Percentiles rank a stretch among this genome's conserved stretches.
phyloP scores from a whole-genome alignment of 2,888 invertebrate species.

The Nymphalis c-album region DNA sequence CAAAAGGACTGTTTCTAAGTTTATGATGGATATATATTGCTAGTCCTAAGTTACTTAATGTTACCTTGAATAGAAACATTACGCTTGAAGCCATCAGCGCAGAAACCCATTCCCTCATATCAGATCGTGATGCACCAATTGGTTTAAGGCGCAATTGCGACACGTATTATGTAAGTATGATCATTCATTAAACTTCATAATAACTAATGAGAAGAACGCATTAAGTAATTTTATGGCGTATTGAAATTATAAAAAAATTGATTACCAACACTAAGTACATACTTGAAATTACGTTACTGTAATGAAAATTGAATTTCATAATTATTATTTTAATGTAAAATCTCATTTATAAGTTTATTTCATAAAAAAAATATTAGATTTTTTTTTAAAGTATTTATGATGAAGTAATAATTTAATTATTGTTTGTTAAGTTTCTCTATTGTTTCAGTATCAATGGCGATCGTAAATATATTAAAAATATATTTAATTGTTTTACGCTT shows the following conservation, averaged over 20 bases:
- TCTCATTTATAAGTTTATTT: no score
- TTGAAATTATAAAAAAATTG: slow-evolving; percentile 1
- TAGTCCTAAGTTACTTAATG: slow-evolving; percentile 1
- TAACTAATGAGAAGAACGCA: background rate
- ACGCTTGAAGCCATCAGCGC: slow-evolving; percentile 35
- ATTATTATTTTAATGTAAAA: background rate
- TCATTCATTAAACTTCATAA: slow-evolving; percentile 8
- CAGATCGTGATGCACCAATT: slow-evolving; percentile 72
- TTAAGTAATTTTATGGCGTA: slow-evolving; percentile 1
- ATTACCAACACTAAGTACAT: background rate
- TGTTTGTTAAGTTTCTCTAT: no score
- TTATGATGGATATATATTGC: slow-evolving; percentile 1
- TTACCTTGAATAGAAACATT: slow-evolving; percentile 39
- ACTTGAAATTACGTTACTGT: background rate
- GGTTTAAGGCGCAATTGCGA: slow-evolving; percentile 45
- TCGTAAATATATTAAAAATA: no score
- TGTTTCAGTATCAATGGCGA: no score
- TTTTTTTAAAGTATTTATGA: no score
- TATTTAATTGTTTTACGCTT: no score
- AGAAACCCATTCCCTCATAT: slow-evolving; percentile 45
- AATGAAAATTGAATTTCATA: background rate
- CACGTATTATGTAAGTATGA: slow-evolving; percentile 20
- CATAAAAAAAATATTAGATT: no score
- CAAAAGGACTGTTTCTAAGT: background rate
- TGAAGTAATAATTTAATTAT: no score